These are phyloP conservation scores for Diplogasteroides magnus DNA, from an alignment of 1,140 invertebrate genomes.

Conservation along the genomic window DNA sequence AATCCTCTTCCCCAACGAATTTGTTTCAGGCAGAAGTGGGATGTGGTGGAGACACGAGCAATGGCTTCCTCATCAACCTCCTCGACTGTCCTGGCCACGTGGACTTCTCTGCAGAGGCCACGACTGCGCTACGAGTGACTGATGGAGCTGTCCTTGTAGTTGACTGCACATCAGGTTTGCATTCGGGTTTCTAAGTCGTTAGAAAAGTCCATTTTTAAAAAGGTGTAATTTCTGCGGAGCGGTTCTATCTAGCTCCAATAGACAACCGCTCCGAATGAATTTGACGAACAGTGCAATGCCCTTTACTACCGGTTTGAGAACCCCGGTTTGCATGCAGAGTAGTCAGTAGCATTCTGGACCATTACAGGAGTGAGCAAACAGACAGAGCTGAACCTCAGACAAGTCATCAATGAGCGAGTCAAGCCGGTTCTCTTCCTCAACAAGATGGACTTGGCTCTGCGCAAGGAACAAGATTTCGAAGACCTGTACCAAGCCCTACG, in stretches of 20 bases:
- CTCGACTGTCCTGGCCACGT: slow-evolving; percentile 99
- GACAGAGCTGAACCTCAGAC: slow-evolving; percentile 94
- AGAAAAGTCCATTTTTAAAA: slow-evolving; percentile 71
- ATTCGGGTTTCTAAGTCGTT: slow-evolving; percentile 95
- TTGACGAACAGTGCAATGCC: slow-evolving; percentile 96
- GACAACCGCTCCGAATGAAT: slow-evolving; percentile 62
- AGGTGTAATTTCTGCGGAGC: background rate
- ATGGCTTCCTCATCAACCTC: slow-evolving; percentile 93
- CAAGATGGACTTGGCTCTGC: slow-evolving; percentile 93
- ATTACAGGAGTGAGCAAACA: slow-evolving; percentile 70
- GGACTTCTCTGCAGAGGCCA: slow-evolving; percentile 97
- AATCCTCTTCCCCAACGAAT: background rate
- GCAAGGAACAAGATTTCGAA: slow-evolving; percentile 91
- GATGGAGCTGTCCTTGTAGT: slow-evolving; percentile 97
- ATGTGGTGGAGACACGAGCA: background rate
- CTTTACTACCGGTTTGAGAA: slow-evolving; percentile 91
- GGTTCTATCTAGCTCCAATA: too few relatives aligned
- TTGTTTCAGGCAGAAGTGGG: background rate
- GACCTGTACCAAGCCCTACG: slow-evolving; percentile 99
- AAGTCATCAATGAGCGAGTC: slow-evolving; percentile 95
- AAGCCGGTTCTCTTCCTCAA: slow-evolving; percentile 99
- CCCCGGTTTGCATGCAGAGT: too few relatives aligned
- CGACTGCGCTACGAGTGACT: slow-evolving; percentile 94
- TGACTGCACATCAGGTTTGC: slow-evolving; percentile 93
- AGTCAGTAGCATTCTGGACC: too few relatives aligned